These are phyloP conservation scores for Kryptolebias marmoratus DNA, from an alignment of 2,113 vertebrate genomes.

Conservation along the genomic window DNA sequence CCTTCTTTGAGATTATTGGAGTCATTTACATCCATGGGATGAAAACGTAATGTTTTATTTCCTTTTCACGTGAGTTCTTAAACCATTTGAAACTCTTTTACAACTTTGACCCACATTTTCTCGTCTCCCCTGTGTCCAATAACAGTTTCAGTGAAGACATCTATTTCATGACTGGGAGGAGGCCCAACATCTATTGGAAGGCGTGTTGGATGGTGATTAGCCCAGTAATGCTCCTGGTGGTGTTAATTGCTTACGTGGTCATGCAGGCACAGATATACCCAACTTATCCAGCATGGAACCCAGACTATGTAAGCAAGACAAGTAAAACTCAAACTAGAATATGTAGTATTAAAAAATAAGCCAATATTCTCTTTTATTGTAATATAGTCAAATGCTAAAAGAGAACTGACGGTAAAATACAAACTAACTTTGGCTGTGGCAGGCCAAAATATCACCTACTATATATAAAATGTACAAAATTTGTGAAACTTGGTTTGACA, in stretches of 20 bases:
- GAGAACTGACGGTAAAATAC: too few relatives aligned
- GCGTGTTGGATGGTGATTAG: constrained; percentile 85
- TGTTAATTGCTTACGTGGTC: constrained; percentile 82
- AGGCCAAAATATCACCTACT: too few relatives aligned
- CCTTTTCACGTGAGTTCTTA: too few relatives aligned
- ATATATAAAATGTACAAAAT: too few relatives aligned
- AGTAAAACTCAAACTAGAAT: too few relatives aligned
- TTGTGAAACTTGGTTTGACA: too few relatives aligned
- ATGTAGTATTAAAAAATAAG: too few relatives aligned
- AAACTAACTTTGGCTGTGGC: too few relatives aligned
- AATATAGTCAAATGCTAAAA: too few relatives aligned
- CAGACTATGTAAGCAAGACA: constrained; percentile 80
- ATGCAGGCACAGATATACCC: constrained; percentile 73
- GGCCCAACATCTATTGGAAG: constrained; percentile 86
- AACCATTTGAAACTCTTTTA: too few relatives aligned
- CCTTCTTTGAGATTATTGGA: constrained; percentile 85
- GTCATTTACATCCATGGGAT: constrained; percentile 85
- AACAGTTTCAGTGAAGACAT: constrained; percentile 88
- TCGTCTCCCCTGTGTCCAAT: neutral
- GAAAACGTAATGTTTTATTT: constrained; percentile 75
- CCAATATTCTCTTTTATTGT: too few relatives aligned
- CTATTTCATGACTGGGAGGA: constrained; percentile 85
- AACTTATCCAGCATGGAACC: constrained; percentile 86
- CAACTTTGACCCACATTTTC: neutral
- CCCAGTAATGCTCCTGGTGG: constrained; percentile 83